Evolutionary conservation across 2,113 vertebrate genomes (phyloP).

Genomic region (Rhinopomastus cyanomelas): DNA sequence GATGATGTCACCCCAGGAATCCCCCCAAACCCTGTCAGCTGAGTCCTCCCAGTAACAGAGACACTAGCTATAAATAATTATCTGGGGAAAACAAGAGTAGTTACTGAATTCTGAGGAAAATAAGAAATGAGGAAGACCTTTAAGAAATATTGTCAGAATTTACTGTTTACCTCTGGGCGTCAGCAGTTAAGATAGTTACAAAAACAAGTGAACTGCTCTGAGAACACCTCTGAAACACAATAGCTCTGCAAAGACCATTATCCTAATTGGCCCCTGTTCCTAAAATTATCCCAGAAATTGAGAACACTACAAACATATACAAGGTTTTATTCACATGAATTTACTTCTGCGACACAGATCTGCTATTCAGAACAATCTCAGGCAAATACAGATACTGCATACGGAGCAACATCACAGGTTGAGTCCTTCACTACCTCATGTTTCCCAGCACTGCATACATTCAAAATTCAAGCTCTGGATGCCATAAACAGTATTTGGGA

Average conservation of each 20-base stretch:
- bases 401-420: neutral
- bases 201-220: neutral
- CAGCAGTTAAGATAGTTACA: neutral
- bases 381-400: neutral
- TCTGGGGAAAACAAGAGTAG: constrained; percentile 42
- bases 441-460: neutral
- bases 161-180: neutral
- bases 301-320: neutral
- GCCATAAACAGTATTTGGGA: neutral
- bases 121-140: neutral
- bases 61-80: constrained; percentile 70
- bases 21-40: constrained; percentile 68
- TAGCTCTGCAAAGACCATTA: neutral
- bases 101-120: constrained; percentile 7
- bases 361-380: neutral
- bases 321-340: neutral
- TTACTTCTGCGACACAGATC: neutral
- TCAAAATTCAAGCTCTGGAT: neutral
- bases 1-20: constrained; percentile 73
- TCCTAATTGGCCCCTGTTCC: neutral
- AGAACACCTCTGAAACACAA: neutral
- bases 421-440: rapidly evolving
- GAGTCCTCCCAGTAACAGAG: constrained; percentile 44
- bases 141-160: neutral
- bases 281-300: neutral